These are phyloP conservation scores for Pocota personata DNA, from an alignment of 2,888 invertebrate genomes.

Conservation along the genomic window DNA sequence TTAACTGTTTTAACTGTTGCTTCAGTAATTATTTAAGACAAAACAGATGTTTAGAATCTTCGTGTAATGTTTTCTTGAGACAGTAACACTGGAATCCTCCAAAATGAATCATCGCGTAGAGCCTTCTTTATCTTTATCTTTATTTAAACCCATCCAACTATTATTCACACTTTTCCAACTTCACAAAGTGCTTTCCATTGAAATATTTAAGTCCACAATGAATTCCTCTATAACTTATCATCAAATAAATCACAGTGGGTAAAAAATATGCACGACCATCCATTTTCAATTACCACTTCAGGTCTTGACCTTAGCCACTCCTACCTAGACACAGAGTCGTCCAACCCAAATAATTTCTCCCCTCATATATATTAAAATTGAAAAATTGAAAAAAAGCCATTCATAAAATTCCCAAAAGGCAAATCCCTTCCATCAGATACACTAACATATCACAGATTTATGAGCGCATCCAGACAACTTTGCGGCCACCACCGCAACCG, in stretches of 20 bases:
- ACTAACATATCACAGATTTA: conserved; percentile 69
- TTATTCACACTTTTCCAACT: too few relatives aligned
- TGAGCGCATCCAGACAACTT: conserved; percentile 70
- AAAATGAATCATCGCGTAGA: too few relatives aligned
- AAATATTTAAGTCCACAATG: conserved; percentile 25
- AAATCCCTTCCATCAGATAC: conserved; percentile 59
- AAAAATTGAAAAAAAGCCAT: conserved; percentile 34
- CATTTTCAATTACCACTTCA: conserved; percentile 64
- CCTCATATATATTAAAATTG: conserved; percentile 27
- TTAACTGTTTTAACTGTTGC: too few relatives aligned
- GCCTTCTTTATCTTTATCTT: too few relatives aligned
- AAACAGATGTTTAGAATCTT: too few relatives aligned
- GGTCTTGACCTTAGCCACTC: conserved; percentile 59
- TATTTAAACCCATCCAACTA: not conserved
- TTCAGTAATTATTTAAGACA: too few relatives aligned
- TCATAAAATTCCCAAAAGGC: conserved; percentile 58
- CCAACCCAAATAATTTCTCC: not conserved
- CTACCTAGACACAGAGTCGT: conserved; percentile 4
- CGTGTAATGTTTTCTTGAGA: too few relatives aligned
- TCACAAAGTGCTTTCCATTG: conserved; percentile 2
- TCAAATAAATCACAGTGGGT: conserved; percentile 52
- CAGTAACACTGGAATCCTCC: too few relatives aligned
- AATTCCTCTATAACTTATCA: conserved; percentile 23
- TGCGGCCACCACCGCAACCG: conserved; percentile 40
- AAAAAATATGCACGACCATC: conserved; percentile 29